Percentiles rank a stretch among this genome's conserved stretches.
Evolutionary conservation across 2,113 vertebrate genomes (phyloP).

Genomic region (Anseranas semipalmata): DNA sequence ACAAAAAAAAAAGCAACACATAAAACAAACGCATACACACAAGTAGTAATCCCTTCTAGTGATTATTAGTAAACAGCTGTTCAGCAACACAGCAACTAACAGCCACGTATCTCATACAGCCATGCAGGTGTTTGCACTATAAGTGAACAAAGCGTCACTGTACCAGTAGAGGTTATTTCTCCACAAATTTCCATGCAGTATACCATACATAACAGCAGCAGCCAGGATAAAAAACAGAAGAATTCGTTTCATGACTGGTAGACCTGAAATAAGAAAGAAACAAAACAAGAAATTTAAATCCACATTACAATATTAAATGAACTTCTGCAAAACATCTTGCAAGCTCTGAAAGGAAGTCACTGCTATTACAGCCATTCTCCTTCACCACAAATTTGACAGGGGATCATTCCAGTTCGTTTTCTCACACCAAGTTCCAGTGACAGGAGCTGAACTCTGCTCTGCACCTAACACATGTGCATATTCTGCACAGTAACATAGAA

Average conservation of each 20-base stretch:
- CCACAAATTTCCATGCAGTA: slow-evolving; percentile 71
- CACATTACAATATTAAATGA: background rate
- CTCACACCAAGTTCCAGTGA: background rate
- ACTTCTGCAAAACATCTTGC: background rate
- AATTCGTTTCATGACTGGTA: slow-evolving; percentile 66
- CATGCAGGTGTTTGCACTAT: background rate
- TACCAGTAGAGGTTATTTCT: slow-evolving; percentile 67
- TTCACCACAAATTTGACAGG: background rate
- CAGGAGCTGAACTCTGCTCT: background rate
- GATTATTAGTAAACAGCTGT: background rate
- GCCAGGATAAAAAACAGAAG: slow-evolving; percentile 64
- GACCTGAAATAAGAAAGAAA: slow-evolving; percentile 43
- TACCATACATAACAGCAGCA: slow-evolving; percentile 67
- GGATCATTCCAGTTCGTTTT: background rate
- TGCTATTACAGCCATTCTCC: background rate
- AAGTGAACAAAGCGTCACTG: background rate
- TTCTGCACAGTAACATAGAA: background rate
- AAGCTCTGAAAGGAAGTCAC: background rate
- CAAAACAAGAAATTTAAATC: background rate
- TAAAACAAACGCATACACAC: background rate
- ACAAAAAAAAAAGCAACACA: background rate
- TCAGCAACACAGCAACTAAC: background rate
- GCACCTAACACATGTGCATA: background rate
- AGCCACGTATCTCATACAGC: background rate
- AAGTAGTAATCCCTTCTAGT: background rate